These are phyloP conservation scores for Leptinotarsa defecta DNA, from an alignment of 1,140 invertebrate genomes.

Conservation along the genomic window DNA sequence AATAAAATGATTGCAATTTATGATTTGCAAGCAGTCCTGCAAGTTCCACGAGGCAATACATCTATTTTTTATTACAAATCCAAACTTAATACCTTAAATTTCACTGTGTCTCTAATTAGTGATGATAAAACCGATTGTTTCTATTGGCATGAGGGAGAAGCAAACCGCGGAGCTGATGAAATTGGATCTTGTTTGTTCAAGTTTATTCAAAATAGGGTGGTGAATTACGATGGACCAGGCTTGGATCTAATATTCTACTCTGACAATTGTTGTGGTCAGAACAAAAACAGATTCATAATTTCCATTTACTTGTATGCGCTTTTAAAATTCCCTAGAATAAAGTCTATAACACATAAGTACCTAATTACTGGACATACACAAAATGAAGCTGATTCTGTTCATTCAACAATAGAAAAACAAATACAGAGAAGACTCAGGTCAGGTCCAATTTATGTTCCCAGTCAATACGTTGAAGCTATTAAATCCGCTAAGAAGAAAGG, in stretches of 20 bases:
- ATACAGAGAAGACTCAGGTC: too few relatives aligned
- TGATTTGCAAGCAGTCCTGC: conserved; percentile 30
- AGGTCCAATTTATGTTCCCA: too few relatives aligned
- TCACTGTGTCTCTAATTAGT: conserved; percentile 43
- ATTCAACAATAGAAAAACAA: too few relatives aligned
- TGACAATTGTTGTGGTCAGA: conserved; percentile 41
- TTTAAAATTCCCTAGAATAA: background rate
- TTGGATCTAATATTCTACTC: conserved; percentile 42
- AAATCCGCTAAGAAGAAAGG: too few relatives aligned
- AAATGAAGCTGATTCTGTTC: too few relatives aligned
- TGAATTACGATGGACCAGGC: too few relatives aligned
- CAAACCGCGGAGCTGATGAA: conserved; percentile 42
- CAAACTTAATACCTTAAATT: conserved; percentile 47
- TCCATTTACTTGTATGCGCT: conserved; percentile 8
- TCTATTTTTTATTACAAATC: conserved; percentile 44
- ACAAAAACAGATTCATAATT: conserved; percentile 21
- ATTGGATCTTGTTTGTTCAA: conserved; percentile 41
- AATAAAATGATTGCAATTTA: background rate
- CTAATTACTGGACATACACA: conserved; percentile 30
- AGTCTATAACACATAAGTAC: conserved; percentile 14
- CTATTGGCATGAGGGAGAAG: conserved; percentile 46
- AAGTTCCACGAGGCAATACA: conserved; percentile 35
- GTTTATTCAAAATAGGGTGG: too few relatives aligned
- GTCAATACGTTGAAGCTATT: too few relatives aligned
- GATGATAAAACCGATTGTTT: conserved; percentile 34